Evolutionary conservation across 2,797 vertebrate genomes (phyloP).

Genomic region (Discoglossus pictus): DNA sequence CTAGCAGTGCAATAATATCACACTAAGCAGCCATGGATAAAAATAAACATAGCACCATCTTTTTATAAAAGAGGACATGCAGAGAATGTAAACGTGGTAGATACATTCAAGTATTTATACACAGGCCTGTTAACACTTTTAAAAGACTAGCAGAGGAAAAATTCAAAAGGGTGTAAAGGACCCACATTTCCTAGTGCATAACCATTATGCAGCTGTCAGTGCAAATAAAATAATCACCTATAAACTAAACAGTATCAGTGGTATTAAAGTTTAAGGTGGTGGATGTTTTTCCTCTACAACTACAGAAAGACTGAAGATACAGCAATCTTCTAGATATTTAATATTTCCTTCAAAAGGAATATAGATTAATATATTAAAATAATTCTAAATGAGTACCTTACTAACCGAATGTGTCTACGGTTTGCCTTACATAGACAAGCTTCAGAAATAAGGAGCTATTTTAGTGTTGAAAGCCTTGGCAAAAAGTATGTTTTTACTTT

Average conservation of each 20-base stretch:
- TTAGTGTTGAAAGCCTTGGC: neutral
- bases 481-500: too few relatives aligned
- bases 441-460: neutral
- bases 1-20: conserved; percentile 76
- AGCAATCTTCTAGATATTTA: conserved; percentile 5
- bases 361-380: neutral
- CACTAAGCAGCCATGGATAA: conserved; percentile 71
- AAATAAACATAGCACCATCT: conserved; percentile 71
- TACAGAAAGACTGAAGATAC: conserved; percentile 11
- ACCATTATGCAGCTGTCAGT: conserved; percentile 51
- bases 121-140: conserved; percentile 61
- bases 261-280: neutral
- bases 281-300: neutral
- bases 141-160: conserved; percentile 47
- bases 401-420: neutral
- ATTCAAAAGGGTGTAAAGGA: conserved; percentile 5
- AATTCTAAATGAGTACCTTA: neutral
- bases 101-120: conserved; percentile 79
- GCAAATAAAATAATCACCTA: conserved; percentile 53
- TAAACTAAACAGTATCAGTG: neutral
- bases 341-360: conserved; percentile 11
- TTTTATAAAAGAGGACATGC: conserved; percentile 63
- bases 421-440: too few relatives aligned
- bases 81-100: conserved; percentile 75
- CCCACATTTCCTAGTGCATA: conserved; percentile 43